A percentile compares a stretch with the other conserved stretches of the same genome.
Conservation (phyloP, 2,113 vertebrate genomes). For the Girardinichthys multiradiatus region DNA sequence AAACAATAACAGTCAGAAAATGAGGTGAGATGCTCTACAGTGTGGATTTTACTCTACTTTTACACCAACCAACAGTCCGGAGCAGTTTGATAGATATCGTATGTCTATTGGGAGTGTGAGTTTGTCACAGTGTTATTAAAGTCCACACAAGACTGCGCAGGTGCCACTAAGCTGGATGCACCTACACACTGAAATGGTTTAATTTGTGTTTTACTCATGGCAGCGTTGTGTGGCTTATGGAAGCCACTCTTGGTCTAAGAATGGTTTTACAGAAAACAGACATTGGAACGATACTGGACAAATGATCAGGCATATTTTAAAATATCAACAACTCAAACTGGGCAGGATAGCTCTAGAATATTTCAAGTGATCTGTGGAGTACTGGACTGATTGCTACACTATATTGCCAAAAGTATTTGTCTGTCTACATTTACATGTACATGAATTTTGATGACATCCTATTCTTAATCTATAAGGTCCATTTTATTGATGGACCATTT, state of each 20-base stretch:
- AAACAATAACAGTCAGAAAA: background rate
- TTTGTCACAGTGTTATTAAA: too few relatives aligned
- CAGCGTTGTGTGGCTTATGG: background rate
- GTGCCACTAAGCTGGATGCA: background rate
- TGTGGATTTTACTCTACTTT: background rate
- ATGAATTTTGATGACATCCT: too few relatives aligned
- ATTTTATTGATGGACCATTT: too few relatives aligned
- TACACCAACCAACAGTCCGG: background rate
- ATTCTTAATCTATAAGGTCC: too few relatives aligned
- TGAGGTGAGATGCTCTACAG: background rate
- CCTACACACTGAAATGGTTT: background rate
- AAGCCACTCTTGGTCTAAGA: background rate
- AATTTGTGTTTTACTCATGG: background rate
- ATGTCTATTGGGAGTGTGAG: background rate
- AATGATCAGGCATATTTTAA: background rate
- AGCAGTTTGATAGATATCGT: background rate
- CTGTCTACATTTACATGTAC: too few relatives aligned
- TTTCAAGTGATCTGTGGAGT: conserved; percentile 1
- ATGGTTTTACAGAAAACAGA: background rate
- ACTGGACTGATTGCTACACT: background rate
- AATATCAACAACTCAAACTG: conserved; percentile 1
- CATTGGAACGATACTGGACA: background rate
- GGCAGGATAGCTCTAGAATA: background rate
- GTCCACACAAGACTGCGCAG: background rate
- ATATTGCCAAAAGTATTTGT: too few relatives aligned